Base-by-base conservation (phyloP, 2,113 vertebrate species). In the Thinocorus orbignyianus region DNA sequence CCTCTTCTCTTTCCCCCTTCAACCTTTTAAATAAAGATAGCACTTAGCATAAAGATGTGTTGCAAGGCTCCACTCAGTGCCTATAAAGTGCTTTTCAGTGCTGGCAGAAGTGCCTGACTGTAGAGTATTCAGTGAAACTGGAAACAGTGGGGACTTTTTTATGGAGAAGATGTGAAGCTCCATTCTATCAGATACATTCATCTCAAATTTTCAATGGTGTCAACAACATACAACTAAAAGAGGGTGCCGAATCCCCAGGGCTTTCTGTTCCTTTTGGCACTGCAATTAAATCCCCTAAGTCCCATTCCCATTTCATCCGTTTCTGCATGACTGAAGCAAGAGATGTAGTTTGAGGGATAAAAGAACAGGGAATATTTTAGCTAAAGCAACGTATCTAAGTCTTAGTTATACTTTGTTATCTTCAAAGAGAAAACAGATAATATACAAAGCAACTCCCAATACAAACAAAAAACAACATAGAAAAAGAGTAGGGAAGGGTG, bases 1-100 rank as follows among this genome's bases (percentile, higher is more conserved):
- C 42, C 48, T 90, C 46, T 78, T 81, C 65, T 91, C 30, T n/a
- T 55, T 86, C n/a, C 16, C 11, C 48, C 52, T 86, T 88, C 82
- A 74, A 25, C 96, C 65, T 93, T 94, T 92, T 91, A 96, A 90
- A 88, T 94, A 94, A 81, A 91, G 92, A 65, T 37, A 93, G 61
- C 61, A 86, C 72, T 95, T 90, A 92, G 39, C 82, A 88, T 92
- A 82, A 88, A 94, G 64, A 71, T 77, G 58, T 90, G 55, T 92
- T 78, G 46, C 84, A 91, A 86, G 65, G 61, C 88, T 92, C 70
- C 54, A 76, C 80, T 89, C 80, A 61, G n/a, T 84, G 76, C 60
- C 82, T 90, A 35, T 88, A 78, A 95, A 97, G 80, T 93, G 81
- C 70, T 96, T 96, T 92, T 94, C 85, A 81, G 49, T 66, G 74